phyloP scores from a whole-genome alignment of 92 coral and sea anemone species.

The Meandrina meandrites region DNA sequence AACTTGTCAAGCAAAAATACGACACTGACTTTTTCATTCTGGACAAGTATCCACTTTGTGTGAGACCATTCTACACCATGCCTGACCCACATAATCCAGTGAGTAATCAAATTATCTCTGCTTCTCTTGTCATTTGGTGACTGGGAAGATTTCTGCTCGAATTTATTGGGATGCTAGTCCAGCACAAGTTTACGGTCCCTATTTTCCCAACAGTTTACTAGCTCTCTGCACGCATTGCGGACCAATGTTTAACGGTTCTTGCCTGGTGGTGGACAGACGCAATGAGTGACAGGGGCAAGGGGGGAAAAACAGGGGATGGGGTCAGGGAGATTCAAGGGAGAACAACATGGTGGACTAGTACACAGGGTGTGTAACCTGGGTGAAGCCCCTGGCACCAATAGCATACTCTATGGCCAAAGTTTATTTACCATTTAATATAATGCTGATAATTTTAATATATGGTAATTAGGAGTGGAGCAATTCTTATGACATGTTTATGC shows the following conservation, averaged over 20 bases:
- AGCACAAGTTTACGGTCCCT: too few relatives aligned
- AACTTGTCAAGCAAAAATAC: constrained; percentile 91
- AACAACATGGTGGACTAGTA: too few relatives aligned
- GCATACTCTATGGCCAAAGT: too few relatives aligned
- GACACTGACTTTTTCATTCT: constrained; percentile 97
- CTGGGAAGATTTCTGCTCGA: too few relatives aligned
- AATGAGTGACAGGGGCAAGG: background rate
- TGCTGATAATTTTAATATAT: background rate
- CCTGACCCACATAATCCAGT: constrained; percentile 93
- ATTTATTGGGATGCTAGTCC: background rate
- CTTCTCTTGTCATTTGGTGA: too few relatives aligned
- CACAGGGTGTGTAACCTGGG: too few relatives aligned
- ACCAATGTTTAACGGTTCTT: background rate
- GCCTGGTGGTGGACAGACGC: background rate
- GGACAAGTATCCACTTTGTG: constrained; percentile 97
- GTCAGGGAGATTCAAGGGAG: background rate
- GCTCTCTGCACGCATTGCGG: background rate
- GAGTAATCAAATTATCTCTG: constrained; percentile 37
- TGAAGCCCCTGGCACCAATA: too few relatives aligned
- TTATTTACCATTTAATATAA: too few relatives aligned
- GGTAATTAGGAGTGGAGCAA: constrained; percentile 75
- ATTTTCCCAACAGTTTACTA: background rate
- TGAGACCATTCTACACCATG: constrained; percentile 98
- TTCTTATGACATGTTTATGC: constrained; percentile 98
- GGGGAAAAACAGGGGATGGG: background rate